Conservation (phyloP, 2,113 vertebrate genomes). For the Scalopus aquaticus region DNA sequence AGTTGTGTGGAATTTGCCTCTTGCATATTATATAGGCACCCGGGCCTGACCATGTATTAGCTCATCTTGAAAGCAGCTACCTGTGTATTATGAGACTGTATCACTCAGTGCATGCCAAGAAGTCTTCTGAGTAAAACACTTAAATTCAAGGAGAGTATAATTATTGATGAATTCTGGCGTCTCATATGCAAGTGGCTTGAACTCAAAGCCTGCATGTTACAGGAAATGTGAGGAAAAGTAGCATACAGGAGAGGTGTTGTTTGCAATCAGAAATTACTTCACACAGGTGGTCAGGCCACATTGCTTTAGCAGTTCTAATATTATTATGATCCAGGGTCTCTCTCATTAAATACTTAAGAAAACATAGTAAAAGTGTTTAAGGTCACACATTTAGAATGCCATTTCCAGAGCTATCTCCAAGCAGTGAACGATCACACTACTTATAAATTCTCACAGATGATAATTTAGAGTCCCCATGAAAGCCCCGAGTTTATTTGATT, state of each 20-base stretch:
- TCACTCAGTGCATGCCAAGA: neutral
- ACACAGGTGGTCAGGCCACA: slow-evolving; percentile 43
- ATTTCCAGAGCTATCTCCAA: slow-evolving; percentile 60
- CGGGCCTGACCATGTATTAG: neutral
- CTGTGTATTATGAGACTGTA: neutral
- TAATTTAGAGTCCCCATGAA: slow-evolving; percentile 79
- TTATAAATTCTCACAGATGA: slow-evolving; percentile 81
- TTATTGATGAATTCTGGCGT: neutral
- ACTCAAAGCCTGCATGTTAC: neutral
- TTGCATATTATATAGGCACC: neutral
- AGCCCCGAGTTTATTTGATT: slow-evolving; percentile 83
- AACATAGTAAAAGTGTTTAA: slow-evolving; percentile 75
- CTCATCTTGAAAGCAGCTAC: neutral
- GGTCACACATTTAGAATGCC: slow-evolving; percentile 51
- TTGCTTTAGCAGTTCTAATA: slow-evolving; percentile 69
- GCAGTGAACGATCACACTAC: slow-evolving; percentile 55
- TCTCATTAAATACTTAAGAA: slow-evolving; percentile 57
- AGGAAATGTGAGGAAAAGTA: neutral
- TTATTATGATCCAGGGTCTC: slow-evolving; percentile 51
- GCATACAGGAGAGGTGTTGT: neutral
- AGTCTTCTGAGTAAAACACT: neutral
- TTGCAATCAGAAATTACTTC: neutral
- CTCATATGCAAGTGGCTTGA: neutral
- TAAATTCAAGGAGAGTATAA: neutral
- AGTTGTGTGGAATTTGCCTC: neutral